Conservation (phyloP, 1,140 invertebrate species). For the Drosophila arawakana region DNA sequence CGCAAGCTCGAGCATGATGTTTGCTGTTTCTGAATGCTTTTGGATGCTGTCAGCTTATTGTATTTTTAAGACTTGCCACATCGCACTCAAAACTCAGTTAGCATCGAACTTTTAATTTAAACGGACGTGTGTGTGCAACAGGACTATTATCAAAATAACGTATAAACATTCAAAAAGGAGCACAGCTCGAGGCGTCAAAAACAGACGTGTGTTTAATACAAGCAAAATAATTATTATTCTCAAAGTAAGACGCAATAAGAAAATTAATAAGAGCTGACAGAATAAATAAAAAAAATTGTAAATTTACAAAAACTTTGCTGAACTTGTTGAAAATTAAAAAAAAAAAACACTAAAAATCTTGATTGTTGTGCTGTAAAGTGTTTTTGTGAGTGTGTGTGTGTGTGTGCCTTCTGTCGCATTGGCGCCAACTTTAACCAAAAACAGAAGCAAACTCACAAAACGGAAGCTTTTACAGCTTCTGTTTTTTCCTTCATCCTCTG, state of each 20-base stretch:
- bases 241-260: constrained; percentile 15
- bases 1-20: constrained; percentile 47
- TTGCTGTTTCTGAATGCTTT: constrained; percentile 17
- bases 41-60: constrained; percentile 38
- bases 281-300: constrained; percentile 24
- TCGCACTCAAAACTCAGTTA: constrained; percentile 55
- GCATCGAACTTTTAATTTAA: constrained; percentile 68
- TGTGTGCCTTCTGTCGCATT: constrained; percentile 49
- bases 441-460: constrained; percentile 24
- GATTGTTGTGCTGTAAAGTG: constrained; percentile 22
- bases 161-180: constrained; percentile 29
- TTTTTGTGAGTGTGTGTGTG: background rate
- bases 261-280: background rate
- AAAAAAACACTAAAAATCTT: constrained; percentile 5
- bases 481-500: constrained; percentile 31
- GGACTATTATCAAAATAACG: constrained; percentile 19
- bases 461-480: constrained; percentile 67
- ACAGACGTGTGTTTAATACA: background rate
- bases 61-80: constrained; percentile 49
- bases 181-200: constrained; percentile 40
- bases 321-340: background rate
- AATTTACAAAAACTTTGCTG: background rate
- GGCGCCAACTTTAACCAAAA: constrained; percentile 59
- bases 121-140: constrained; percentile 63
- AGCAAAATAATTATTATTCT: constrained; percentile 3